These are phyloP conservation scores for Petaurus breviceps DNA, from an alignment of 2,113 vertebrate species.

Conservation along the genomic window DNA sequence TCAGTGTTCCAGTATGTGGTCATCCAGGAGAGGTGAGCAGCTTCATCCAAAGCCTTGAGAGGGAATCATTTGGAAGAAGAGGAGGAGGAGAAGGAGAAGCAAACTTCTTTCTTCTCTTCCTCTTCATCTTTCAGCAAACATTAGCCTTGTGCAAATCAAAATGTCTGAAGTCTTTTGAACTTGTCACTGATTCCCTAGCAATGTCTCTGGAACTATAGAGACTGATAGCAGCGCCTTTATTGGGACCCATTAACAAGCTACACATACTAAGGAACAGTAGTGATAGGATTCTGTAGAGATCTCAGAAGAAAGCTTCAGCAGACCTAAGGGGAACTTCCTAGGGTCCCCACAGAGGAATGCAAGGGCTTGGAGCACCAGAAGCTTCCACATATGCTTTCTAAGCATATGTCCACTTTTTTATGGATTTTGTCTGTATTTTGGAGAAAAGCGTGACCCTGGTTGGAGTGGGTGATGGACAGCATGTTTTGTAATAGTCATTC, in stretches of 20 bases:
- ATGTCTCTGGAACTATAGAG: neutral
- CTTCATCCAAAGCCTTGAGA: neutral
- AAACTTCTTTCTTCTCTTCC: neutral
- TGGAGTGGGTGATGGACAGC: neutral
- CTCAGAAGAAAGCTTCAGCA: neutral
- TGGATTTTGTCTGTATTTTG: neutral
- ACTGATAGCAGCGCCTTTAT: neutral
- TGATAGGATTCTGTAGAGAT: neutral
- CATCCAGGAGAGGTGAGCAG: neutral
- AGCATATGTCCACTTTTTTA: neutral
- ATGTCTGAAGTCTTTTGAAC: neutral
- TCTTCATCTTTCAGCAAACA: neutral
- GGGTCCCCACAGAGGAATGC: neutral
- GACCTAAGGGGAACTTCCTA: neutral
- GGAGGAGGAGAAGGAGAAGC: too few species aligned
- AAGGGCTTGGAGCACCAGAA: neutral
- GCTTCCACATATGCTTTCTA: neutral
- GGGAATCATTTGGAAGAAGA: neutral
- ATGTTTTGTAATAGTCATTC: neutral
- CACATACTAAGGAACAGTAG: neutral
- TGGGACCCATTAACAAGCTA: too few species aligned
- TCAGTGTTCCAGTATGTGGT: neutral
- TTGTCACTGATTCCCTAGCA: neutral
- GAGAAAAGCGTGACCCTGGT: neutral
- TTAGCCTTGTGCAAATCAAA: neutral